Percentiles rank a stretch among this genome's conserved stretches.
phyloP scores from a whole-genome alignment of 2,797 vertebrate species.

The Muscicapa striata region DNA sequence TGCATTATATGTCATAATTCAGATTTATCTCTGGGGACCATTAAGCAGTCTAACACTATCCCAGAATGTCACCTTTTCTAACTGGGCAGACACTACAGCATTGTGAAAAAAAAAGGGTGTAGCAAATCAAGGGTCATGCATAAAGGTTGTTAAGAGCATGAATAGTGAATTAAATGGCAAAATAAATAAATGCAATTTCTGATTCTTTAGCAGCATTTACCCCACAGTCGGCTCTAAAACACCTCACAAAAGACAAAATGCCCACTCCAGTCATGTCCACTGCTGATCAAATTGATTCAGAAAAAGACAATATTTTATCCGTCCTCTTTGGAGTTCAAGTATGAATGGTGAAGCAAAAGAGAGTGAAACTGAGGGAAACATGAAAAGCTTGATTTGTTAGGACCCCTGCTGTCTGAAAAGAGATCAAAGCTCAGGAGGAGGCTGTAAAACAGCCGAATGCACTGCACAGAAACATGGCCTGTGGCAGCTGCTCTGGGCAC shows the following conservation, averaged over 20 bases:
- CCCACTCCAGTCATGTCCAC: slow-evolving; percentile 69
- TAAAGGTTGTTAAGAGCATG: neutral
- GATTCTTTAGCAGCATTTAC: neutral
- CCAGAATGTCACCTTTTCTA: slow-evolving; percentile 24
- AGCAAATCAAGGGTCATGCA: neutral
- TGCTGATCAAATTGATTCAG: slow-evolving; percentile 81
- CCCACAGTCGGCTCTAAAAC: slow-evolving; percentile 49
- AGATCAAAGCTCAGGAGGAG: slow-evolving; percentile 94
- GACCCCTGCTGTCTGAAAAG: slow-evolving; percentile 90
- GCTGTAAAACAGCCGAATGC: slow-evolving; percentile 86
- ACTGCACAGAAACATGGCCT: slow-evolving; percentile 82
- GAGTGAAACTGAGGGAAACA: slow-evolving; percentile 86
- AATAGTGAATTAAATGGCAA: neutral
- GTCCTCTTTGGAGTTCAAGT: slow-evolving; percentile 78
- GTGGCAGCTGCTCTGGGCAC: slow-evolving; percentile 87
- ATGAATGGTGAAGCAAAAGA: slow-evolving; percentile 79
- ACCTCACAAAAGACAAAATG: slow-evolving; percentile 63
- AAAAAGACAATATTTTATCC: slow-evolving; percentile 85
- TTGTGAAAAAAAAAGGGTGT: neutral
- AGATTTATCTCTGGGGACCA: slow-evolving; percentile 27
- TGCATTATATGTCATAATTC: slow-evolving; percentile 51
- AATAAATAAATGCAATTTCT: neutral
- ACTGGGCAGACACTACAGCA: neutral
- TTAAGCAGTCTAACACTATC: slow-evolving; percentile 10
- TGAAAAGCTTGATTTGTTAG: slow-evolving; percentile 93